phyloP scores from a whole-genome alignment of 1,140 invertebrate species.

The Spodoptera frugiperda region DNA sequence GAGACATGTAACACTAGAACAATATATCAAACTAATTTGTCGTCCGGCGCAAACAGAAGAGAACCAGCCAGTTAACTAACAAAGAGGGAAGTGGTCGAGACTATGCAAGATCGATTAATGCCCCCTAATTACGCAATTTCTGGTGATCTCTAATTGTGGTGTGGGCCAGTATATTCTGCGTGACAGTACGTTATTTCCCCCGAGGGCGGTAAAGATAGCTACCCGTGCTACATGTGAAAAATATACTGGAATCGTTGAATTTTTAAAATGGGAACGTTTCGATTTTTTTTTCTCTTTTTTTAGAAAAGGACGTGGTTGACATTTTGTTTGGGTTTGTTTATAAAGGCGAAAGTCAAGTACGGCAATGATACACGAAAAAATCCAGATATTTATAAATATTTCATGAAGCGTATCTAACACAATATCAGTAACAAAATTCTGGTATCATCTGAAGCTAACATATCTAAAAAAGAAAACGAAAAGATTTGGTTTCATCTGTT shows the following conservation, averaged over 20 bases:
- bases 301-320: slow-evolving; percentile 17
- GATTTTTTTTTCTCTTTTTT: slow-evolving; percentile 10
- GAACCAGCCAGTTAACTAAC: slow-evolving; percentile 42
- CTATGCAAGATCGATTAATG: slow-evolving; percentile 81
- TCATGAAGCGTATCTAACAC: no score
- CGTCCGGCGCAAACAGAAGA: slow-evolving; percentile 10
- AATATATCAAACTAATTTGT: slow-evolving; percentile 49
- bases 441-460: no score
- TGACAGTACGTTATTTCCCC: slow-evolving; percentile 84
- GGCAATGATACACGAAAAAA: no score
- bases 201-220: slow-evolving; percentile 82
- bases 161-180: slow-evolving; percentile 79
- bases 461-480: no score
- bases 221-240: slow-evolving; percentile 56
- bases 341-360: background rate
- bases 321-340: slow-evolving; percentile 2
- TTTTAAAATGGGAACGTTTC: slow-evolving; percentile 19
- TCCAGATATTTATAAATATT: no score
- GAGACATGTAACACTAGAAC: slow-evolving; percentile 22
- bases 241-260: slow-evolving; percentile 57
- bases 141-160: slow-evolving; percentile 84
- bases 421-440: no score
- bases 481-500: no score
- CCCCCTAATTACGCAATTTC: slow-evolving; percentile 83
- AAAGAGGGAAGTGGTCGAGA: slow-evolving; percentile 58